These are phyloP conservation scores for Myripristis murdjan DNA, from an alignment of 2,797 vertebrate species.

Conservation along the genomic window DNA sequence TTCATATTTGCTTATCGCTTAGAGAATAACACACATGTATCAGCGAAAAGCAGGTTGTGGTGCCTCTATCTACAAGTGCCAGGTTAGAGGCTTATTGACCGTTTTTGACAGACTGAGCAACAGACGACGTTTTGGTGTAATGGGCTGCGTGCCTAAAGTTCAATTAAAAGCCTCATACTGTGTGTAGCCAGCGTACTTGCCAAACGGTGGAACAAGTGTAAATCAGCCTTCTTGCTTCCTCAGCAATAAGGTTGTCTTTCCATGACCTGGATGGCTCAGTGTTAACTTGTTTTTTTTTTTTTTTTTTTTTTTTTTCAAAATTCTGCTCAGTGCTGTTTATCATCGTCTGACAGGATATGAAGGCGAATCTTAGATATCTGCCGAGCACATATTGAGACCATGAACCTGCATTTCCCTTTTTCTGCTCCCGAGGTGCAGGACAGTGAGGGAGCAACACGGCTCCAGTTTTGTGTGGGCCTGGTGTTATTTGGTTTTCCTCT, in stretches of 20 bases:
- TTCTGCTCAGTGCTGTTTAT: slow-evolving; percentile 48
- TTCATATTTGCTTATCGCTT: slow-evolving; percentile 53
- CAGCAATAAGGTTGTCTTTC: slow-evolving; percentile 68
- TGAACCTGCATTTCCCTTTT: slow-evolving; percentile 57
- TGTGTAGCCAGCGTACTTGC: slow-evolving; percentile 63
- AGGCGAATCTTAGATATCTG: slow-evolving; percentile 48
- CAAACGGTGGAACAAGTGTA: slow-evolving; percentile 62
- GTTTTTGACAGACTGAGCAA: slow-evolving; percentile 77
- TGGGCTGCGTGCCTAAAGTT: slow-evolving; percentile 75
- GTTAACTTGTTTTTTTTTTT: slow-evolving; percentile 40
- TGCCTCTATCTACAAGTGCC: slow-evolving; percentile 57
- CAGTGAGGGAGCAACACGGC: not conserved
- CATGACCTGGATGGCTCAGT: slow-evolving; percentile 52
- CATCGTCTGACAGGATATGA: slow-evolving; percentile 56
- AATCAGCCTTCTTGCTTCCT: slow-evolving; percentile 55
- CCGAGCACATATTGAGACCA: slow-evolving; percentile 43
- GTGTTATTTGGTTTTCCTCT: slow-evolving; percentile 40
- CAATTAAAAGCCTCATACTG: slow-evolving; percentile 77
- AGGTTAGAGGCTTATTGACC: slow-evolving; percentile 72
- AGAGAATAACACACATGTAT: slow-evolving; percentile 52
- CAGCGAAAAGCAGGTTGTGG: slow-evolving; percentile 54
- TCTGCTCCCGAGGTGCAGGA: slow-evolving; percentile 3
- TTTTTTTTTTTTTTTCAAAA: slow-evolving; percentile 46
- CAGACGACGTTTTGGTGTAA: slow-evolving; percentile 72
- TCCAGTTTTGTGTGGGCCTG: slow-evolving; percentile 10